Conservation (phyloP, 2,113 vertebrate genomes). For the Heterotilapia buettikoferi region DNA sequence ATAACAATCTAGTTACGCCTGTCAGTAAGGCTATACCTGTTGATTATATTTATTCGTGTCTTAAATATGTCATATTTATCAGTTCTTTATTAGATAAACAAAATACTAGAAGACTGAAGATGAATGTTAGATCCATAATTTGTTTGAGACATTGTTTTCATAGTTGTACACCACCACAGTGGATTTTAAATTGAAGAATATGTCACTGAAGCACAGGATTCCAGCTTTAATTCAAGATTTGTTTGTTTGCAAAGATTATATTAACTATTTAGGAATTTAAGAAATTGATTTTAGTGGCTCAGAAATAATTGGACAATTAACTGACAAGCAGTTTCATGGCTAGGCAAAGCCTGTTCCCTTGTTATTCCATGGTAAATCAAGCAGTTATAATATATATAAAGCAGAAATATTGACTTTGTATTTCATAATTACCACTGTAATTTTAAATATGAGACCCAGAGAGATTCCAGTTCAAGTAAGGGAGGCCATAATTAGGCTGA, state of each 20-base stretch:
- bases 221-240: not conserved
- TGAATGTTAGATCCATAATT: not conserved
- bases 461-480: not conserved
- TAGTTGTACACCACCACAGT: not conserved
- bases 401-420: not conserved
- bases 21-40: not conserved
- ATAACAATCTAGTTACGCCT: not conserved
- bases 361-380: not conserved
- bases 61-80: not conserved
- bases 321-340: not conserved
- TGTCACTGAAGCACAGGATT: not conserved
- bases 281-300: not conserved
- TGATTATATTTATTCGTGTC: not conserved
- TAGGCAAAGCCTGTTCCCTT: not conserved
- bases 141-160: not conserved
- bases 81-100: not conserved
- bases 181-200: not conserved
- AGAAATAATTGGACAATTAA: not conserved
- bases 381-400: not conserved
- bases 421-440: not conserved
- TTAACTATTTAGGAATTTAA: not conserved
- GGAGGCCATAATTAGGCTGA: not conserved
- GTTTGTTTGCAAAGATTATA: not conserved
- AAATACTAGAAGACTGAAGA: not conserved
- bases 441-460: not conserved